phyloP scores from a whole-genome alignment of 2,888 invertebrate species.

The Shargacucullia verbasci region DNA sequence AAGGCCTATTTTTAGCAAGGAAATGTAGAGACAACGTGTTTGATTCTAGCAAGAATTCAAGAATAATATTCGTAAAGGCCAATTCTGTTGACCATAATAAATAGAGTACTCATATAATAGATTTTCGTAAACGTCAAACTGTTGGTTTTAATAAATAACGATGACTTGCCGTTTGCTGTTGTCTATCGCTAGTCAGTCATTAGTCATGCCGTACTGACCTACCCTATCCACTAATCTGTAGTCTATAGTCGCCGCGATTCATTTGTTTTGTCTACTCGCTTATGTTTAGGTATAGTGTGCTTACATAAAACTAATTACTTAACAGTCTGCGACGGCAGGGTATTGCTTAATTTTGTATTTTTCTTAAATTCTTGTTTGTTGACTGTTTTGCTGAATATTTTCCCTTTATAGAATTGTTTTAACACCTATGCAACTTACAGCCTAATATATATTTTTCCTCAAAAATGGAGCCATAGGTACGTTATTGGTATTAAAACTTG shows the following conservation, averaged over 20 bases:
- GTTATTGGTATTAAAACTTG: too few relatives aligned
- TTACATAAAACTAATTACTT: slow-evolving; percentile 8
- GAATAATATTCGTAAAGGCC: too few relatives aligned
- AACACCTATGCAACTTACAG: background rate
- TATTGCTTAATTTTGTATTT: background rate
- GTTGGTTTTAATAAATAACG: slow-evolving; percentile 3
- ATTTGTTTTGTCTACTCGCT: slow-evolving; percentile 15
- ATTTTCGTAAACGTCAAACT: too few relatives aligned
- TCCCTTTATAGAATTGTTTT: background rate
- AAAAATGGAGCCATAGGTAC: too few relatives aligned
- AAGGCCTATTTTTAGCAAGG: too few relatives aligned
- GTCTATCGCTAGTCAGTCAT: slow-evolving; percentile 5
- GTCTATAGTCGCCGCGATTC: slow-evolving; percentile 11
- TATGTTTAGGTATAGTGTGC: slow-evolving; percentile 1
- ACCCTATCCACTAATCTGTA: slow-evolving; percentile 16
- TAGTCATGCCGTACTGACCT: slow-evolving; percentile 43
- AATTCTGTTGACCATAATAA: too few relatives aligned
- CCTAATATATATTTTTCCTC: too few relatives aligned
- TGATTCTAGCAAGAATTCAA: too few relatives aligned
- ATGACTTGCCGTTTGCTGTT: slow-evolving; percentile 26
- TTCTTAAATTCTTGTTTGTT: background rate
- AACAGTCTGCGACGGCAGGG: slow-evolving; percentile 3
- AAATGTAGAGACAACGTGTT: too few relatives aligned
- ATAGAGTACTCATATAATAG: too few relatives aligned
- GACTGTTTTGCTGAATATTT: slow-evolving; percentile 4